phyloP scores from a whole-genome alignment of 2,888 invertebrate genomes.

The Drosophila pseudotalamancana region DNA sequence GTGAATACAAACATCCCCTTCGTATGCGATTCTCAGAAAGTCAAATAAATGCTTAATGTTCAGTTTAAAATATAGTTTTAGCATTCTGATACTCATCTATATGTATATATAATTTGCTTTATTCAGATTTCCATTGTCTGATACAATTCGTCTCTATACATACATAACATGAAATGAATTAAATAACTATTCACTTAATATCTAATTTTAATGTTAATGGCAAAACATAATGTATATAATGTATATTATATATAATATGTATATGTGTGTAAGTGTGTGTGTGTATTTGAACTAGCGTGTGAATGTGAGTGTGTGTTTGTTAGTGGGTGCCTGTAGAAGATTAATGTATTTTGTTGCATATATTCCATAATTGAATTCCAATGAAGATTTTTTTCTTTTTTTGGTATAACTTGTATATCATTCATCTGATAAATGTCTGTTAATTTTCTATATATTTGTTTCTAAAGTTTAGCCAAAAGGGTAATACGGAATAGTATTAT shows the following conservation, averaged over 20 bases:
- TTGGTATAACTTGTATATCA: slow-evolving; percentile 12
- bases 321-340: slow-evolving; percentile 14
- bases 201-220: slow-evolving; percentile 47
- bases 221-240: slow-evolving; percentile 41
- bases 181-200: slow-evolving; percentile 59
- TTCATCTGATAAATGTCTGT: slow-evolving; percentile 19
- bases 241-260: slow-evolving; percentile 21
- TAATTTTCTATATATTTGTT: slow-evolving; percentile 56
- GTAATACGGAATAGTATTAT: slow-evolving; percentile 30
- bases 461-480: slow-evolving; percentile 58
- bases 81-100: slow-evolving; percentile 1
- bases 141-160: slow-evolving; percentile 57
- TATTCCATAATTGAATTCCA: slow-evolving; percentile 26
- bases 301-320: slow-evolving; percentile 26
- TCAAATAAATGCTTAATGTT: too few relatives aligned
- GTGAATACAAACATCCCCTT: too few relatives aligned
- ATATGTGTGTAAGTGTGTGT: slow-evolving; percentile 19
- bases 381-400: slow-evolving; percentile 6
- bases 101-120: slow-evolving; percentile 56
- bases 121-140: slow-evolving; percentile 64
- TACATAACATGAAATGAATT: slow-evolving; percentile 66
- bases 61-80: too few relatives aligned
- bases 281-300: slow-evolving; percentile 23
- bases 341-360: slow-evolving; percentile 15
- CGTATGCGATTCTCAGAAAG: too few relatives aligned